Conservation (phyloP, 2,797 vertebrate genomes). For the Sebastes aleutianus region DNA sequence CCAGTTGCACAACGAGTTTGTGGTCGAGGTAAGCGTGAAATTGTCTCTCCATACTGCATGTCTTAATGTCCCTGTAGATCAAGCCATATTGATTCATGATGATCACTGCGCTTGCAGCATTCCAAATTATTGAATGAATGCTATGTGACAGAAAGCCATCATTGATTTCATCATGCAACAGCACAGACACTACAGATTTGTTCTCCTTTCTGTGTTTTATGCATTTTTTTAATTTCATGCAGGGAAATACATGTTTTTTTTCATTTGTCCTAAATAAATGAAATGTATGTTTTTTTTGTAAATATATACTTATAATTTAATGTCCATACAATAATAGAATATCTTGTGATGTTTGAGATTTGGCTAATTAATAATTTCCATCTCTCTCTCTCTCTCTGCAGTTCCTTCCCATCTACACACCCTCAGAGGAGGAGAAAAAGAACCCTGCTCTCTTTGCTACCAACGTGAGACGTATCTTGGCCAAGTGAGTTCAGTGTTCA, state of each 20-base stretch:
- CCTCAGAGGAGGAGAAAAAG: conserved; percentile 92
- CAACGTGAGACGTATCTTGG: conserved; percentile 94
- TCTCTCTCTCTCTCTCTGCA: conserved; percentile 61
- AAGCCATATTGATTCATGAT: neutral
- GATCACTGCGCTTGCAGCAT: neutral
- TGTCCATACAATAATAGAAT: neutral
- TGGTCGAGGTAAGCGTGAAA: conserved; percentile 89
- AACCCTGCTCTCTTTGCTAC: conserved; percentile 92
- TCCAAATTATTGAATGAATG: neutral
- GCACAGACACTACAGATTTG: no score
- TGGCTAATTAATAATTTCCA: neutral
- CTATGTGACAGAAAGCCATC: neutral
- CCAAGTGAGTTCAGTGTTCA: conserved; percentile 84
- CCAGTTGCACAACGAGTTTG: conserved; percentile 94
- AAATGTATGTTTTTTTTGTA: neutral
- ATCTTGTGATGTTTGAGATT: neutral
- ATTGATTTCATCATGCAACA: neutral
- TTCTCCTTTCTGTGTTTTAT: neutral
- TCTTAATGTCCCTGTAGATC: neutral
- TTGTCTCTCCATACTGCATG: neutral
- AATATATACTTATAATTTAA: neutral
- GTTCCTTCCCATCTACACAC: conserved; percentile 95
- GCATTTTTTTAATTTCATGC: neutral
- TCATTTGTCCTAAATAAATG: neutral
- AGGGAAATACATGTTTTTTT: neutral